Percentiles rank a stretch among this genome's conserved stretches.
Evolutionary conservation across 2,113 vertebrate genomes (phyloP).

Genomic region (Sander lucioperca): DNA sequence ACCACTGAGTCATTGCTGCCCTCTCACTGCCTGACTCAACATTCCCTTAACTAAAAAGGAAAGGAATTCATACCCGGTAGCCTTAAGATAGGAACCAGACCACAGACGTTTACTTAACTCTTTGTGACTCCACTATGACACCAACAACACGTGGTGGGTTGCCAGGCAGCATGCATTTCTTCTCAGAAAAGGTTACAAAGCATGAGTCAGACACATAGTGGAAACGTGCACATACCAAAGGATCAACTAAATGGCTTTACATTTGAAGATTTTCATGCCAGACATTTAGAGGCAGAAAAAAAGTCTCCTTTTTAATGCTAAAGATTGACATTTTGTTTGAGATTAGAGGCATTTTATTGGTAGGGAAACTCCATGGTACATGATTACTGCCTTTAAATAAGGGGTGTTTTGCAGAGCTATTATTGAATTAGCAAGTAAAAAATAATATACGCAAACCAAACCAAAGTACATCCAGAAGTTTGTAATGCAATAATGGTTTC

Average conservation of each 20-base stretch:
- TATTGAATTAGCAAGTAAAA: background rate
- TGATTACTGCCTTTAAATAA: background rate
- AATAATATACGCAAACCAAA: conserved; percentile 31
- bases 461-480: background rate
- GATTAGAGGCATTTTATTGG: background rate
- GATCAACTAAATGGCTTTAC: background rate
- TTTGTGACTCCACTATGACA: background rate
- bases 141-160: background rate
- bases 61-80: conserved; percentile 35
- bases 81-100: conserved; percentile 21
- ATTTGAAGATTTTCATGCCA: background rate
- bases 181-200: conserved; percentile 25
- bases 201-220: conserved; percentile 22
- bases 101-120: conserved; percentile 28
- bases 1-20: conserved; percentile 52
- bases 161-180: background rate
- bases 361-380: background rate
- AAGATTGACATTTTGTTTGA: background rate
- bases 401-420: background rate
- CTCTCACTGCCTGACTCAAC: conserved; percentile 47
- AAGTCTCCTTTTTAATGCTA: background rate
- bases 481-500: conserved; percentile 11
- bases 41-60: conserved; percentile 44
- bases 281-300: background rate
- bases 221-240: background rate